Evolutionary conservation across 2,113 vertebrate genomes (phyloP), one percentile per base, ranked within the genome.

Genomic region (Collichthys lucidus): DNA sequence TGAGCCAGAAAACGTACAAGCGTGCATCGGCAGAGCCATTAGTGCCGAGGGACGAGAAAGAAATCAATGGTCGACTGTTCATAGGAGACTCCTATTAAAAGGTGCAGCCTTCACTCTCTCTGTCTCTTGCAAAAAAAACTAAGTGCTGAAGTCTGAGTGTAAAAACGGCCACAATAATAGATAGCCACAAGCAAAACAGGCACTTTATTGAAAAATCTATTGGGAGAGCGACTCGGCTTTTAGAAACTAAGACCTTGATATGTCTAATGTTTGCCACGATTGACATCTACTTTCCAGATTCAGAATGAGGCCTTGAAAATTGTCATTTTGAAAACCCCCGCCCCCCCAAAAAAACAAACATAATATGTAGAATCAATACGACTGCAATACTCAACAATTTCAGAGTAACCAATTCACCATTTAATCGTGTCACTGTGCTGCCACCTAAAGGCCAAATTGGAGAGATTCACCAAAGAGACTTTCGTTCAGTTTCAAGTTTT

Each of bases 61-160:
- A 96, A 97, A 97, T 98, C 96, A 94, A 98, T 96, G 82, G 80
- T 83, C 91, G 95, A 94, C 93, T 90, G 91, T 91, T 93, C 94
- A 92, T 91, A 60, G 83, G 91, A 92, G 93, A 93, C 94, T 93
- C 92, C 90, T 94, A 93, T 94, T 94, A 94, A 40, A 95, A 95
- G 94, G 91, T 91, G 73, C 70, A 96, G 94, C 95, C 92, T 95
- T 95, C 92, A 93, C 93, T 94, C 88, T 85, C 91, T 87, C 35
- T 35, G 87, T 85, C 91, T 87, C 35, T 40, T 8, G 91, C 85
- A 92, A 40, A 94, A 93, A 93, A 93, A 91, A 82, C 92, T 91
- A 91, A 92, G 76, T 87, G 92, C 90, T 91, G 86, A 86, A 60
- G 85, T 72, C 83, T 84, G 84, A 86, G 72, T 61, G 83, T 85